Evolutionary conservation across 92 coral and sea anemone species (phyloP), one percentile per base, ranked within the genome.

Genomic region (Umimayanthus chanpuru): DNA sequence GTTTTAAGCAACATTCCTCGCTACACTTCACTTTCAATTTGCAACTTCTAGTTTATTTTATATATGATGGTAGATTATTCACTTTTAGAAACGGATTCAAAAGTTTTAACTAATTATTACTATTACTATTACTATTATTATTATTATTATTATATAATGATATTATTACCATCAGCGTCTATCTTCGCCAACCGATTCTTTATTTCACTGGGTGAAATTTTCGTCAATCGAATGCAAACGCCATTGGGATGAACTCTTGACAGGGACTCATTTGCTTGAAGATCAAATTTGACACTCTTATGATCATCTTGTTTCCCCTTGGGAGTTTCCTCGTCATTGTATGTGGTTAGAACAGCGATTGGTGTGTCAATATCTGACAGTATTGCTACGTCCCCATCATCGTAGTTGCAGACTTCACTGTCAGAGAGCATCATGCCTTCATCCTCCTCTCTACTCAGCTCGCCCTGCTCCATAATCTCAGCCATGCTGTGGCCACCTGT

Each of bases 281-380:
- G 23, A 40, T 73, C 78, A 73, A 64, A 30, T 23, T 81, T 64
- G 32, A 40, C 77, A 41, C 20, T 36, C 16, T 40, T 41, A 21
- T 81, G 86, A 81, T 65, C 43, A 25, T 32, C 4, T 28, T 40
- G 41, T 12, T n/a, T 44, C 11, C 78, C 20, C 32, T 71, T 53
- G 7, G 43, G 55, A 26, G 82, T 44, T 43, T 83, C 76, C 11
- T 18, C 87, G 10, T 70, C 67, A 6, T 9, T 11, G 39, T 70
- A 5, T 15, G 26, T 16, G 18, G 25, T 36, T 26, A 28, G 32
- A 30, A 23, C 28, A 50, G 26, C 25, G 67, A 28, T 23, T n/a
- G 87, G 78, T 41, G 87, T 70, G 65, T 83, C 79, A 5, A 83
- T 83, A 53, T 83, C 87, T 38, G 87, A 83, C 66, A 83, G 25